Base-by-base conservation (phyloP, 2,113 vertebrate species). In the Phyllopteryx taeniolatus region DNA sequence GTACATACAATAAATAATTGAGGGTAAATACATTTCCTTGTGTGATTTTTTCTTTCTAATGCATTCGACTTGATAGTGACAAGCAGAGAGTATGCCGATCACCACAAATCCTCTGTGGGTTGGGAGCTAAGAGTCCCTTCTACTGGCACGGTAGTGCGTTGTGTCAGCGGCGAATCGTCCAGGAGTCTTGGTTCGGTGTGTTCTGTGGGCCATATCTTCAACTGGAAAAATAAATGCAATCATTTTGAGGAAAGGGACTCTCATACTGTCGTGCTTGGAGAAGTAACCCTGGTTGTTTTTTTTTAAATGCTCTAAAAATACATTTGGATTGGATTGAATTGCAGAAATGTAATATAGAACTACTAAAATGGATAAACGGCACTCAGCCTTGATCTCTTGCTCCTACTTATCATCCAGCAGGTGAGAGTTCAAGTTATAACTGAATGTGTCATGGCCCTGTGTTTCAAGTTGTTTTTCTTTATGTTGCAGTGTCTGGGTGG, bases 11-110 rank as follows among this genome's bases (percentile, higher is more conserved):
- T 59, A 44, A 60, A 67, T 44, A 57, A 67, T 44, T 66, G 64
- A 75, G 44, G 14, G 64, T 69, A 71, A 74, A 42, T 22, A 10
- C n/a, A 74, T 49, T 76, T 70, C 51, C 67, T 68, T 71, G 17
- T 62, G 27, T 70, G 53, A 54, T 8, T 49, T 72, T 46, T 61
- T 15, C 67, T 42, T 57, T 39, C 20, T 62, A 46, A 70, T 68
- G 22, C 39, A 44, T 80, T 79, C 14, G 57, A 14, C 67, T 61
- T 71, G 7, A 71, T 39, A 46, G 43, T n/a, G 74, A 85, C 77
- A 83, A 57, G 71, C 67, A 64, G 47, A 11, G 65, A 62, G 70
- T 71, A 60, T 42, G 70, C 62, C 81, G 85, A 79, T 78, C 81
- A 74, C 27, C 69, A 77, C 33, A 83, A 75, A 71, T 72, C 43